Percentiles rank a stretch among this genome's conserved stretches.
These are phyloP conservation scores for Pasiphila rectangulata DNA, from an alignment of 2,888 invertebrate genomes.

Conservation along the genomic window DNA sequence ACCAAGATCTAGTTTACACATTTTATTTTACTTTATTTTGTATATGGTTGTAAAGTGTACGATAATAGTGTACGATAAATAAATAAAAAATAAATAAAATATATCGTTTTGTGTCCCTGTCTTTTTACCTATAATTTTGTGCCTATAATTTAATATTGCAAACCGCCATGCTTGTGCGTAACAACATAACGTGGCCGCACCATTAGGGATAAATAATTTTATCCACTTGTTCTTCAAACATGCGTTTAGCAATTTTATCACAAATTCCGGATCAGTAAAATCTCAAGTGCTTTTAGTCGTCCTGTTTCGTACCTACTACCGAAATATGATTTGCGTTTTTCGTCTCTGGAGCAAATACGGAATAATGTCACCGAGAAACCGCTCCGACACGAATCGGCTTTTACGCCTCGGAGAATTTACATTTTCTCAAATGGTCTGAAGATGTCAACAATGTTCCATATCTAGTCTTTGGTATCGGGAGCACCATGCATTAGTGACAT, in stretches of 20 bases:
- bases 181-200: too few species aligned
- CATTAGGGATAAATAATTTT: conserved; percentile 39
- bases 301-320: conserved; percentile 32
- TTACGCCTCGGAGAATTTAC: conserved; percentile 56
- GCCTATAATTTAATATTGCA: too few species aligned
- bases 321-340: conserved; percentile 61
- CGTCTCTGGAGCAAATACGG: conserved; percentile 50
- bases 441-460: conserved; percentile 39
- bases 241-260: conserved; percentile 48
- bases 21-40: too few species aligned
- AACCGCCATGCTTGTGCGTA: too few species aligned
- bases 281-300: conserved; percentile 45
- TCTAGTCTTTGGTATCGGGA: conserved; percentile 39
- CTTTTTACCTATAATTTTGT: too few species aligned
- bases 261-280: conserved; percentile 50
- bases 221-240: conserved; percentile 44
- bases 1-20: too few species aligned
- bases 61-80: too few species aligned
- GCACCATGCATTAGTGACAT: conserved; percentile 19
- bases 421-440: conserved; percentile 47
- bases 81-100: too few species aligned
- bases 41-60: too few species aligned
- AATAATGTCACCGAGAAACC: conserved; percentile 51
- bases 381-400: conserved; percentile 64
- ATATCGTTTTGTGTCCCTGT: too few species aligned